These are phyloP conservation scores for Eudemis profundana DNA, from an alignment of 2,888 invertebrate genomes.

Conservation along the genomic window DNA sequence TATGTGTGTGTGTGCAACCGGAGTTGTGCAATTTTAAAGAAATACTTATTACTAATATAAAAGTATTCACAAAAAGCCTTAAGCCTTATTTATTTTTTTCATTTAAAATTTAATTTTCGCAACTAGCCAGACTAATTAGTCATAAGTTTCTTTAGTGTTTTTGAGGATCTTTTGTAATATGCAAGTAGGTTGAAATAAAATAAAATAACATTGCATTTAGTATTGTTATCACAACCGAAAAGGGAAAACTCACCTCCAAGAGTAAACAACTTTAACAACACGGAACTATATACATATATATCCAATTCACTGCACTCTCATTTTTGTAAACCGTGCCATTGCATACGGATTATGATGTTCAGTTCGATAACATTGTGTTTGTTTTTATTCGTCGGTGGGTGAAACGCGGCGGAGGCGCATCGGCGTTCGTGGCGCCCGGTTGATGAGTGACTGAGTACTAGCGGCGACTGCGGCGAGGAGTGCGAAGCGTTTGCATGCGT, in stretches of 20 bases:
- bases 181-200: no score
- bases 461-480: background rate
- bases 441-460: conserved; percentile 14
- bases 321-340: conserved; percentile 48
- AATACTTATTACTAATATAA: no score
- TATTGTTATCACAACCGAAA: conserved; percentile 51
- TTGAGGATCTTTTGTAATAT: no score
- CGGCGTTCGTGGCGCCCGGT: conserved; percentile 40
- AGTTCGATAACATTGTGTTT: conserved; percentile 56
- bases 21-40: no score
- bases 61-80: no score
- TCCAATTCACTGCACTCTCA: conserved; percentile 38
- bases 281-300: conserved; percentile 16
- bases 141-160: no score
- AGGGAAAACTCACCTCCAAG: conserved; percentile 61
- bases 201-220: no score
- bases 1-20: no score
- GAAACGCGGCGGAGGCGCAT: conserved; percentile 48
- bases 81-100: no score
- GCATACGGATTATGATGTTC: conserved; percentile 53
- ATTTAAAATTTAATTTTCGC: no score
- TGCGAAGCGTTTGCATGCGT: conserved; percentile 13
- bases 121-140: no score
- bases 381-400: conserved; percentile 54
- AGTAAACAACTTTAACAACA: conserved; percentile 46